Percentiles rank a stretch among this genome's conserved stretches.
Conservation (phyloP, 2,888 invertebrate genomes). For the Spilosoma lubricipeda region DNA sequence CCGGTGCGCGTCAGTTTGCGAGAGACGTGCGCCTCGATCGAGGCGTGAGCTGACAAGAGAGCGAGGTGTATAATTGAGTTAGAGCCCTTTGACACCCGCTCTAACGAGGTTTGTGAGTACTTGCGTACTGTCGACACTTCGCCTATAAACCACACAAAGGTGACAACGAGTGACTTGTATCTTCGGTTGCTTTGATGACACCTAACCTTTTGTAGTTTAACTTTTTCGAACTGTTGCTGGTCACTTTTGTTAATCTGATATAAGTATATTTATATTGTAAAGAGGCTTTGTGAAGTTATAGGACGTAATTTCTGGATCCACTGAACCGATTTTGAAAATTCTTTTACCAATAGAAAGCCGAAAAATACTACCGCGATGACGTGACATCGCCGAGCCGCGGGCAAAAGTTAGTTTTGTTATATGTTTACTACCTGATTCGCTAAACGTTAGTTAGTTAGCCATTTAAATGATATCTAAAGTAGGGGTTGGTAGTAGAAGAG, state of each 20-base stretch:
- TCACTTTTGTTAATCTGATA: not conserved
- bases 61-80: slow-evolving; percentile 83
- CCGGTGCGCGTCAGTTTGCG: slow-evolving; percentile 10
- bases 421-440: no score
- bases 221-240: not conserved
- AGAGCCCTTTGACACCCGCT: slow-evolving; percentile 83
- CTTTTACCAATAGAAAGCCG: no score
- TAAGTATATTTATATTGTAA: no score
- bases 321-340: no score
- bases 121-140: slow-evolving; percentile 56
- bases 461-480: no score
- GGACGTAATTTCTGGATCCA: no score
- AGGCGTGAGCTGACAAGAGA: slow-evolving; percentile 47
- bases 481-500: no score
- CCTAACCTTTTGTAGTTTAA: slow-evolving; percentile 11
- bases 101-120: slow-evolving; percentile 81
- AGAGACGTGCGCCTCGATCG: slow-evolving; percentile 20
- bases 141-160: slow-evolving; percentile 31
- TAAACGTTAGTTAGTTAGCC: no score
- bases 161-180: slow-evolving; percentile 37
- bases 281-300: no score
- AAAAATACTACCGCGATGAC: no score
- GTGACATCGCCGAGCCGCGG: no score
- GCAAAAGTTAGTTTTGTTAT: no score
- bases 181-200: slow-evolving; percentile 19